phyloP scores from a whole-genome alignment of 2,888 invertebrate genomes.

The Tetropium fuscum region DNA sequence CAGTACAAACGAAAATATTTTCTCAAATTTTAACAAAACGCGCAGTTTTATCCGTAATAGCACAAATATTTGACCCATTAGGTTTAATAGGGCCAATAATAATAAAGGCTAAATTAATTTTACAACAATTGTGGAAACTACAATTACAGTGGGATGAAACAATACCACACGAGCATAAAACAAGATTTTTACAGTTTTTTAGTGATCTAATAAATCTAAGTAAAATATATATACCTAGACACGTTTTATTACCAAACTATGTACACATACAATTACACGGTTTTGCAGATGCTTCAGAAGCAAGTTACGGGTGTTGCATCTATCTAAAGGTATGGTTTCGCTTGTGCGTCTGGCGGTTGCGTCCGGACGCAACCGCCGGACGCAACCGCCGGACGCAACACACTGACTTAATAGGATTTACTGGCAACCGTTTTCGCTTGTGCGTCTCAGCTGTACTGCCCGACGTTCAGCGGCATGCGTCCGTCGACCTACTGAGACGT shows the following conservation, averaged over 20 bases:
- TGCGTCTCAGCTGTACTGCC: too few relatives aligned
- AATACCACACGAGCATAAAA: slow-evolving; percentile 3
- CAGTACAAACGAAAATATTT: background rate
- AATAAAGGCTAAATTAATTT: slow-evolving; percentile 19
- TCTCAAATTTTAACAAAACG: background rate
- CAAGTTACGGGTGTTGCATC: slow-evolving; percentile 22
- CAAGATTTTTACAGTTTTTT: slow-evolving; percentile 12
- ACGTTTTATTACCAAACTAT: background rate
- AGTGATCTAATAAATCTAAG: background rate
- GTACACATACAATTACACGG: slow-evolving; percentile 17
- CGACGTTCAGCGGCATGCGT: too few relatives aligned
- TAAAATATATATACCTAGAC: slow-evolving; percentile 3
- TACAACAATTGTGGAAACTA: slow-evolving; percentile 19
- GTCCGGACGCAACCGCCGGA: too few relatives aligned
- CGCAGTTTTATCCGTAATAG: slow-evolving; percentile 2
- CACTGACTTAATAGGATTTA: too few relatives aligned
- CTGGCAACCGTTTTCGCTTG: too few relatives aligned
- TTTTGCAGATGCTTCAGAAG: slow-evolving; percentile 18
- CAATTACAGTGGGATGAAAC: slow-evolving; percentile 26
- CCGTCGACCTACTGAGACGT: too few relatives aligned
- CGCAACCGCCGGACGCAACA: too few relatives aligned
- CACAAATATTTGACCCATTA: slow-evolving; percentile 29
- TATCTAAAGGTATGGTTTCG: too few relatives aligned
- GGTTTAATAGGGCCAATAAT: slow-evolving; percentile 26
- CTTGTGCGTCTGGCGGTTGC: too few relatives aligned